These are phyloP conservation scores for Laothoe populi DNA, from an alignment of 2,888 invertebrate genomes.

Conservation along the genomic window DNA sequence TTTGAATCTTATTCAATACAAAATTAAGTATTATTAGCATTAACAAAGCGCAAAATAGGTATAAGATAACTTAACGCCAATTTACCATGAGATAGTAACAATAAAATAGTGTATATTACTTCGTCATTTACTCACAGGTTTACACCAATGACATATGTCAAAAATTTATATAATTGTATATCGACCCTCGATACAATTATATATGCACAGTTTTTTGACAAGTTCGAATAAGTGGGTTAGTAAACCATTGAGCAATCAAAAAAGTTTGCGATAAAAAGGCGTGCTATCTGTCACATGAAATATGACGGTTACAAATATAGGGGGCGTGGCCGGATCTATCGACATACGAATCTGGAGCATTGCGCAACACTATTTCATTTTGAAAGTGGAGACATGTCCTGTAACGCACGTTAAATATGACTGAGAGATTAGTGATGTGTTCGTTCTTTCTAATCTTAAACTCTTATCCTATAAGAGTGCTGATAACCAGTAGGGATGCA, in stretches of 20 bases:
- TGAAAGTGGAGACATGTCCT: background rate
- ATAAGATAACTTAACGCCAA: too few species aligned
- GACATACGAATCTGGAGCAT: slow-evolving; percentile 35
- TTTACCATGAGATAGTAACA: too few species aligned
- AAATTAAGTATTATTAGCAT: too few species aligned
- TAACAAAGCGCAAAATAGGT: too few species aligned
- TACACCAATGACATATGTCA: too few species aligned
- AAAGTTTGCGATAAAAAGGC: slow-evolving; percentile 29
- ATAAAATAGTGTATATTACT: too few species aligned
- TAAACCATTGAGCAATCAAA: slow-evolving; percentile 26
- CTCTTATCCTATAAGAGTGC: too few species aligned
- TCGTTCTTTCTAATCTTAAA: too few species aligned
- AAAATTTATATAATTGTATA: background rate
- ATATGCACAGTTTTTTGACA: background rate
- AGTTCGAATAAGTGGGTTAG: slow-evolving; percentile 4
- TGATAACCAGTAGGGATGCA: too few species aligned
- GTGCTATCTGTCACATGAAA: slow-evolving; percentile 26
- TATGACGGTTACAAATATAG: slow-evolving; percentile 26
- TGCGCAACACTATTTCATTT: slow-evolving; percentile 35
- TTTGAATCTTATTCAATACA: too few species aligned
- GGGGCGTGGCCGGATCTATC: slow-evolving; percentile 41
- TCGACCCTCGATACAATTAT: background rate
- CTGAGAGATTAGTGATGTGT: background rate
- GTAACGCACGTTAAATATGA: background rate
- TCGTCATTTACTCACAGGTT: too few species aligned